phyloP scores from a whole-genome alignment of 2,888 invertebrate species.

The Scaptomyza parva region DNA sequence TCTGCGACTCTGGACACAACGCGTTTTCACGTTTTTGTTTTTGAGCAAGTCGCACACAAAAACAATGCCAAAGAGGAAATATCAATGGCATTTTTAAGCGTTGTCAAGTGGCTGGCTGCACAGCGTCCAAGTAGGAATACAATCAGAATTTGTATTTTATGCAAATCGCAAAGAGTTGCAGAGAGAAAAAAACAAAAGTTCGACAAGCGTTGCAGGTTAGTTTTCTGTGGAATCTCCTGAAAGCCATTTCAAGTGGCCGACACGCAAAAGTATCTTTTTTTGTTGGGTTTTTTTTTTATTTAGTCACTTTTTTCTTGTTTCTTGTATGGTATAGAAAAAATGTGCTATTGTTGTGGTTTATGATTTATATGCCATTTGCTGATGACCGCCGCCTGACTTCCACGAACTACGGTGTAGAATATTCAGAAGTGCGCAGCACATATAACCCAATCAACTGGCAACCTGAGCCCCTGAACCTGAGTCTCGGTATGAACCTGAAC shows the following conservation, averaged over 20 bases:
- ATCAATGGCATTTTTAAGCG: constrained; percentile 75
- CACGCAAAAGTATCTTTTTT: constrained; percentile 20
- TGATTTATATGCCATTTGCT: constrained; percentile 60
- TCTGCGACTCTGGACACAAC: constrained; percentile 22
- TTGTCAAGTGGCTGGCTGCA: constrained; percentile 70
- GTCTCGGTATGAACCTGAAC: neutral
- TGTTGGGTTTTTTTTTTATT: constrained; percentile 9
- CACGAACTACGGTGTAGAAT: constrained; percentile 33
- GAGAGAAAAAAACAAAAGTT: neutral
- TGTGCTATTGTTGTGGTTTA: constrained; percentile 65
- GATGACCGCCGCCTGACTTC: constrained; percentile 44
- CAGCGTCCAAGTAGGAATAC: constrained; percentile 29
- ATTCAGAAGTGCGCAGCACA: constrained; percentile 8
- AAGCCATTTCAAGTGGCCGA: constrained; percentile 56
- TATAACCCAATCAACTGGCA: constrained; percentile 9
- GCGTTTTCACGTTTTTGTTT: constrained; percentile 51
- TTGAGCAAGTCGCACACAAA: constrained; percentile 32
- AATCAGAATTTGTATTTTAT: constrained; percentile 75
- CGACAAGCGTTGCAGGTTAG: constrained; percentile 32
- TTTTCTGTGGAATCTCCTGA: constrained; percentile 58
- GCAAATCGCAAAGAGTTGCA: constrained; percentile 48
- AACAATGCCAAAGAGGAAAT: constrained; percentile 71
- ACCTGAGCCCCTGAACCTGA: too few species aligned
- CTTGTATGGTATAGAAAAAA: constrained; percentile 24
- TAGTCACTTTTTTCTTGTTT: constrained; percentile 3